Conservation (phyloP, 2,888 invertebrate species). For the Sphaeridia pumilis region DNA sequence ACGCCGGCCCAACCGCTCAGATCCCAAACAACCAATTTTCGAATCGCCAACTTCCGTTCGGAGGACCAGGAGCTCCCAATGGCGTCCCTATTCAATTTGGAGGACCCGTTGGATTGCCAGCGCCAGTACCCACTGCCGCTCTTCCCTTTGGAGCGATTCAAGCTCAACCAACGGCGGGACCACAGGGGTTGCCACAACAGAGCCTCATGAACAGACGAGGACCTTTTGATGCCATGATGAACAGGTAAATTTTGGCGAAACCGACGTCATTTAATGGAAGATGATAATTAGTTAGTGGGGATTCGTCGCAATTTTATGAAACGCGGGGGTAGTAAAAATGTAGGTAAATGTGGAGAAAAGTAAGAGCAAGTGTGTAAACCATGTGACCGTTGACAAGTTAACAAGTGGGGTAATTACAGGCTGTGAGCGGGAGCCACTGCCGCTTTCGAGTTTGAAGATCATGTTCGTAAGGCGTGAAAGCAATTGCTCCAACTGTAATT, state of each 20-base stretch:
- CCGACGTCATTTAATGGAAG: not conserved
- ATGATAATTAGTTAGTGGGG: not conserved
- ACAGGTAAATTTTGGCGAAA: constrained; percentile 4
- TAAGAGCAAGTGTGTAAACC: no score
- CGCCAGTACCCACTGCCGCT: not conserved
- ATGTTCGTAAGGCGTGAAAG: no score
- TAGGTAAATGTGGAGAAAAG: no score
- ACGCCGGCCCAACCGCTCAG: no score
- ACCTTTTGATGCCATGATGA: constrained; percentile 17
- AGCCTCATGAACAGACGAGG: constrained; percentile 14
- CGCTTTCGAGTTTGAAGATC: no score
- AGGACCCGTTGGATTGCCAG: not conserved
- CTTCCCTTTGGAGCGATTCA: not conserved
- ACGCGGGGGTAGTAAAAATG: no score
- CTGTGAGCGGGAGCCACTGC: no score
- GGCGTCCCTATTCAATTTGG: not conserved
- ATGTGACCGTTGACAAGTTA: no score
- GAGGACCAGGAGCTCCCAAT: not conserved
- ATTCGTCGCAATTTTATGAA: no score
- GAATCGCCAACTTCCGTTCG: not conserved
- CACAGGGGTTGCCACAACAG: not conserved
- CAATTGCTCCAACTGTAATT: no score
- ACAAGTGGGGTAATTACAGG: no score
- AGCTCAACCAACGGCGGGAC: not conserved
- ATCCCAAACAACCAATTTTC: not conserved